phyloP scores from a whole-genome alignment of 2,888 invertebrate genomes.

The Pandemis heparana region DNA sequence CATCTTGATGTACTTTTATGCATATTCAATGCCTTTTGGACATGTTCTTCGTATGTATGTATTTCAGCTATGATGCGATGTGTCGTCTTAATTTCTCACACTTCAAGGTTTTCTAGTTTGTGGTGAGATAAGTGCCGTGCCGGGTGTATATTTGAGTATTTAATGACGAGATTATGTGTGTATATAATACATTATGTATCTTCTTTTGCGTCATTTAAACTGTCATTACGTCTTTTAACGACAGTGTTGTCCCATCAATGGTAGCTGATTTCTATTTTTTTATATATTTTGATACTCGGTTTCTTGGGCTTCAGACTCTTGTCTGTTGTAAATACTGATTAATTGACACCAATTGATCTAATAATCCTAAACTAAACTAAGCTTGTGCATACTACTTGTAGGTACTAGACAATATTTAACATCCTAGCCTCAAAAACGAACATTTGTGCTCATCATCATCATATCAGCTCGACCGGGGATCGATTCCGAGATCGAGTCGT shows the following conservation, averaged over 20 bases:
- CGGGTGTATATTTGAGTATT: slow-evolving; percentile 12
- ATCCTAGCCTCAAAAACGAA: no score
- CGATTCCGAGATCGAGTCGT: no score
- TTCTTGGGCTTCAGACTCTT: background rate
- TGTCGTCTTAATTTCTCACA: slow-evolving; percentile 17
- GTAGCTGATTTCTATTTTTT: slow-evolving; percentile 7
- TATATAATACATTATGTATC: slow-evolving; percentile 2
- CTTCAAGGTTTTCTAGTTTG: slow-evolving; percentile 19
- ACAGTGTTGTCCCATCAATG: background rate
- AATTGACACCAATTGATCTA: no score
- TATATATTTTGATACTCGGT: background rate
- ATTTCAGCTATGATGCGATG: background rate
- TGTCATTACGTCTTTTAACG: slow-evolving; percentile 2
- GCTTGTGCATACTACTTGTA: no score
- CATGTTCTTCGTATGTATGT: slow-evolving; percentile 2
- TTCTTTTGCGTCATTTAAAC: slow-evolving; percentile 18
- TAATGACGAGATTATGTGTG: slow-evolving; percentile 4
- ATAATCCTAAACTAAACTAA: no score
- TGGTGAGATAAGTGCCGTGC: slow-evolving; percentile 6
- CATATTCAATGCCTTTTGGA: slow-evolving; percentile 17
- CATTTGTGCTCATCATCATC: no score
- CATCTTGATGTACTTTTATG: no score
- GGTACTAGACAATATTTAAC: no score
- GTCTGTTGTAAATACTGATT: no score
- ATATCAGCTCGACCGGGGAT: no score